Percentiles rank a stretch among this genome's conserved stretches.
These are phyloP conservation scores for Euglossa dilemma DNA, from an alignment of 1,140 invertebrate species.

Conservation along the genomic window DNA sequence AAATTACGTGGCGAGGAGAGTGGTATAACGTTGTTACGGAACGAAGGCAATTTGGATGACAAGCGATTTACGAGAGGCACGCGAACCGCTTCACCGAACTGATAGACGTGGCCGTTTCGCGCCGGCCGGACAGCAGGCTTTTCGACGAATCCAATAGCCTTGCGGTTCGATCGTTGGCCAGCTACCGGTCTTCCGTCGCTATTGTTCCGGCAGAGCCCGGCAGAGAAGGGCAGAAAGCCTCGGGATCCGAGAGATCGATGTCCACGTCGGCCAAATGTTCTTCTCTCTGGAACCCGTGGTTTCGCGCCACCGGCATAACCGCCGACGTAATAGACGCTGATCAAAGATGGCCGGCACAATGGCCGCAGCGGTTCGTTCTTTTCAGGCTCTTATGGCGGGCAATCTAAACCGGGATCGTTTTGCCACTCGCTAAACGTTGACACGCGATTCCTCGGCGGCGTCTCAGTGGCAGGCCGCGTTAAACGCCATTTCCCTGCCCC, in stretches of 20 bases:
- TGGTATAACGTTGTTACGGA: slow-evolving; percentile 15
- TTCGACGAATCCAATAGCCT: slow-evolving; percentile 32
- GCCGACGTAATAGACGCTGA: slow-evolving; percentile 35
- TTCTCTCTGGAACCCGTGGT: slow-evolving; percentile 19
- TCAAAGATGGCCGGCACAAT: slow-evolving; percentile 51
- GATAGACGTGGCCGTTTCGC: neutral
- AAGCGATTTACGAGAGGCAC: slow-evolving; percentile 43
- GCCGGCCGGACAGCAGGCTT: neutral
- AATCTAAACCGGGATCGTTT: slow-evolving; percentile 10
- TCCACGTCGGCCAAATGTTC: slow-evolving; percentile 39
- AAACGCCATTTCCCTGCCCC: neutral
- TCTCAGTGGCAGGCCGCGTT: neutral
- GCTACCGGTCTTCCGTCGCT: slow-evolving; percentile 7
- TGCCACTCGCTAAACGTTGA: slow-evolving; percentile 24
- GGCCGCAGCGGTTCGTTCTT: slow-evolving; percentile 3
- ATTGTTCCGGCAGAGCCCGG: slow-evolving; percentile 7
- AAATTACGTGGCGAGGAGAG: slow-evolving; percentile 16
- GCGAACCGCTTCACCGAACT: slow-evolving; percentile 1
- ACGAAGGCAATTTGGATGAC: slow-evolving; percentile 42
- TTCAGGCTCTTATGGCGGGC: neutral
- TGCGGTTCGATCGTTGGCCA: slow-evolving; percentile 26
- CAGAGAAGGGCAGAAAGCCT: too few relatives aligned
- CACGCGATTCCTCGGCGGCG: slow-evolving; percentile 33
- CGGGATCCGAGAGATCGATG: neutral
- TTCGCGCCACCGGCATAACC: slow-evolving; percentile 28